Base-by-base conservation (phyloP, 1,140 invertebrate genomes). In the Hypothenemus hampei region DNA sequence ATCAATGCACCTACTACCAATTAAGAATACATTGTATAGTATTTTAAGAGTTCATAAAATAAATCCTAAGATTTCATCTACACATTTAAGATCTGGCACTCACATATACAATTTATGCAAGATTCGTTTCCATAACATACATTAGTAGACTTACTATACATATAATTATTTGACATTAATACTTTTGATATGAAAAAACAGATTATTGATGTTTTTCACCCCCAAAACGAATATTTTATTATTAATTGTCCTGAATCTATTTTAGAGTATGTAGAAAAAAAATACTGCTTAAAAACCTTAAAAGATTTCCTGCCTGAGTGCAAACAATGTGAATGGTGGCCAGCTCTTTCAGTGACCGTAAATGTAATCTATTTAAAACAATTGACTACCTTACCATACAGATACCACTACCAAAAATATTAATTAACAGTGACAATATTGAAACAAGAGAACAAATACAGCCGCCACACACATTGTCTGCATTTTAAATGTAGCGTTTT, bases 301-400 rank as follows among this genome's bases (percentile, higher is more conserved):
- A n/a, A n/a, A n/a, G n/a, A n/a, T n/a, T n/a, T 20, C 10, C 16
- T 13, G 53, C 69, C 66, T 75, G 80, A 81, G 81, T 87, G 84
- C 85, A 87, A 88, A 87, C 86, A 88, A 87, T 87, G 85, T 86
- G 86, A 83, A 82, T 87, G 84, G 85, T 83, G 83, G 85, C 84
- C 84, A 84, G 82, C 83, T 81, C 82, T n/a, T n/a, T 40, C 43
- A 45, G 48, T 20, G 43, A 46, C 33, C 51, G 46, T n/a, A n/a
- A n/a, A n/a, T n/a, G 16, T 33, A 29, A 49, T 36, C 35, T 26
- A 16, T n/a, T 29, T 6, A 29, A 29, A n/a, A n/a, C 20, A 15
- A 44, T 46, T 29, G 36, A 49, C n/a, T 50, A 54, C 50, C 43
- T 55, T 58, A 66, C 65, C 65, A 66, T 64, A 66, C 65, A 65